A percentile compares a stretch with the other conserved stretches of the same genome.
Conservation (phyloP, 2,888 invertebrate genomes). For the Hirtodrosophila alboralis region DNA sequence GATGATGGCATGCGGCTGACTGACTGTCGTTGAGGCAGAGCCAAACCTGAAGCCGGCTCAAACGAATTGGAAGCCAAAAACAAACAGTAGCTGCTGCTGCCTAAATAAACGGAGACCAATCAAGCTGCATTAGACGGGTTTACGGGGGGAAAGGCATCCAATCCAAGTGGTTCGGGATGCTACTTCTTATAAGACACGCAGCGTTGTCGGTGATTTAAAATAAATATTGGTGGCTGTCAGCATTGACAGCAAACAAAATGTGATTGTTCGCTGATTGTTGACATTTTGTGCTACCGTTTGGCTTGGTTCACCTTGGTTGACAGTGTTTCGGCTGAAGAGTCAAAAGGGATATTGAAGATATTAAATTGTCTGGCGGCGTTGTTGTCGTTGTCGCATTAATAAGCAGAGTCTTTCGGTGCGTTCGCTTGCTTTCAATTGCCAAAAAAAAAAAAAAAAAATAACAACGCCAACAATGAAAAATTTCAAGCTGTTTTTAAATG, state of each 20-base stretch:
- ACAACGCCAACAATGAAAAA: slow-evolving; percentile 74
- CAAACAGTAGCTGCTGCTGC: slow-evolving; percentile 74
- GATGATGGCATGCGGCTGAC: slow-evolving; percentile 77
- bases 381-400: slow-evolving; percentile 73
- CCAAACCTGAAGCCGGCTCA: slow-evolving; percentile 55
- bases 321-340: slow-evolving; percentile 9
- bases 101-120: slow-evolving; percentile 73
- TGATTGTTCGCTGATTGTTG: slow-evolving; percentile 80
- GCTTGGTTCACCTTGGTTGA: slow-evolving; percentile 29
- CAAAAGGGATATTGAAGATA: slow-evolving; percentile 72
- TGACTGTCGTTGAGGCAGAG: slow-evolving; percentile 55
- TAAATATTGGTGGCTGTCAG: slow-evolving; percentile 80
- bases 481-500: slow-evolving; percentile 81
- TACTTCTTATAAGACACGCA: slow-evolving; percentile 52
- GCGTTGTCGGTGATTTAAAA: slow-evolving; percentile 74
- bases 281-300: slow-evolving; percentile 76
- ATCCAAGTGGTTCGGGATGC: slow-evolving; percentile 21
- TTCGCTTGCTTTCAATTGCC: slow-evolving; percentile 65
- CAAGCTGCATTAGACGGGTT: slow-evolving; percentile 44
- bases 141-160: background rate
- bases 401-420: slow-evolving; percentile 52
- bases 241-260: slow-evolving; percentile 79
- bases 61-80: slow-evolving; percentile 73
- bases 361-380: slow-evolving; percentile 72
- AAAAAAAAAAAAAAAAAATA: slow-evolving; percentile 43